phyloP scores from a whole-genome alignment of 2,888 invertebrate genomes.

The Dicroscelio sp. region DNA sequence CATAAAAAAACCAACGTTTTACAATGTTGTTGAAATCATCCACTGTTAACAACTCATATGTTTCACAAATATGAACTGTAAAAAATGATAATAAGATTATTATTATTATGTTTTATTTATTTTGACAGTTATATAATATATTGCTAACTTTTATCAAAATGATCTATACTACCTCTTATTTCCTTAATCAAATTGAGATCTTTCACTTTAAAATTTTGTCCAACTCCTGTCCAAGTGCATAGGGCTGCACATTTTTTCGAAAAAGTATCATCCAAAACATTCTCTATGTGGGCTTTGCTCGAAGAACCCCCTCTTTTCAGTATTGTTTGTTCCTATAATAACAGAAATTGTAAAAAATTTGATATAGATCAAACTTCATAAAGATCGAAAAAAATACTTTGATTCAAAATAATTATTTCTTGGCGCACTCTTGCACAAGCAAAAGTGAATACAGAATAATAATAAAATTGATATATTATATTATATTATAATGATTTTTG shows the following conservation, averaged over 20 bases:
- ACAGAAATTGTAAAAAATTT: background rate
- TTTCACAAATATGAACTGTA: background rate
- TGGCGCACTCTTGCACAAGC: background rate
- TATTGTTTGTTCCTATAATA: background rate
- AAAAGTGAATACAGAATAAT: background rate
- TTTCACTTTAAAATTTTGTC: background rate
- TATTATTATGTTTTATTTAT: background rate
- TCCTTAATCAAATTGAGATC: background rate
- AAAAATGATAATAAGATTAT: background rate
- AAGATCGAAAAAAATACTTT: background rate
- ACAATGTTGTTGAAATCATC: background rate
- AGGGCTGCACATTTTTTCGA: background rate
- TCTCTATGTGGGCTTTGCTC: background rate
- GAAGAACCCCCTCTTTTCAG: background rate
- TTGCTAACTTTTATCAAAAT: background rate
- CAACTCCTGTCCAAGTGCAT: background rate
- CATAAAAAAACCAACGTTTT: background rate
- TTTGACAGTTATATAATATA: background rate
- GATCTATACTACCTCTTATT: background rate
- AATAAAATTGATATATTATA: too few relatives aligned
- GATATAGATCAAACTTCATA: background rate
- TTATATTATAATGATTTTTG: too few relatives aligned
- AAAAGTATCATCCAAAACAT: background rate
- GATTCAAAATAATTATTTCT: background rate
- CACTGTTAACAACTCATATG: background rate